A percentile compares a stretch with the other conserved stretches of the same genome.
Evolutionary conservation across 2,888 invertebrate species (phyloP).

Genomic region (Megalurothrips usitatus): DNA sequence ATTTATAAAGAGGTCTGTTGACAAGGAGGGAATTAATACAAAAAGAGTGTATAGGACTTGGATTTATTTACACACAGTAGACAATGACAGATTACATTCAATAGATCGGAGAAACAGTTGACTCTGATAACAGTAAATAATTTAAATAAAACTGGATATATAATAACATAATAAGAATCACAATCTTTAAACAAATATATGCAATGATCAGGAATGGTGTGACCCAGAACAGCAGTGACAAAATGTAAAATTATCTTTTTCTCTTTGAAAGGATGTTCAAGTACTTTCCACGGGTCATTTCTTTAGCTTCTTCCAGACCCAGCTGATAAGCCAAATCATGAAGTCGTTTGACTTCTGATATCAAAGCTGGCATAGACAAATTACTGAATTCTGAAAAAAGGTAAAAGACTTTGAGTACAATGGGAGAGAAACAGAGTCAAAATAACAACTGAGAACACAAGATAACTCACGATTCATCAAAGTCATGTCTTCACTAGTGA

Average conservation of each 20-base stretch:
- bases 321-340: constrained; percentile 93
- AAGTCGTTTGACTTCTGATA: constrained; percentile 88
- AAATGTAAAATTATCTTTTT: constrained; percentile 34
- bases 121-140: neutral
- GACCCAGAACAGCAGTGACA: neutral
- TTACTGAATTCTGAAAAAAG: constrained; percentile 61
- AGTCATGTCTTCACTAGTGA: constrained; percentile 67
- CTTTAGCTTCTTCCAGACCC: constrained; percentile 90
- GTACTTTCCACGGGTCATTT: constrained; percentile 94
- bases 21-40: too few species aligned
- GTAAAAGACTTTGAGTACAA: neutral
- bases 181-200: too few species aligned
- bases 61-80: too few species aligned
- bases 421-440: constrained; percentile 32
- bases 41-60: too few species aligned
- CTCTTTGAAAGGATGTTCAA: constrained; percentile 62
- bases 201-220: too few species aligned
- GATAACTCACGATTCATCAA: constrained; percentile 69
- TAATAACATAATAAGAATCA: too few species aligned
- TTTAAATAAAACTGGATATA: neutral
- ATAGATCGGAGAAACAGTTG: too few species aligned
- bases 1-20: too few species aligned
- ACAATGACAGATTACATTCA: too few species aligned
- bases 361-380: constrained; percentile 74
- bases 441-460: neutral